Conservation (phyloP, 2,113 vertebrate species). For the Zingel zingel region DNA sequence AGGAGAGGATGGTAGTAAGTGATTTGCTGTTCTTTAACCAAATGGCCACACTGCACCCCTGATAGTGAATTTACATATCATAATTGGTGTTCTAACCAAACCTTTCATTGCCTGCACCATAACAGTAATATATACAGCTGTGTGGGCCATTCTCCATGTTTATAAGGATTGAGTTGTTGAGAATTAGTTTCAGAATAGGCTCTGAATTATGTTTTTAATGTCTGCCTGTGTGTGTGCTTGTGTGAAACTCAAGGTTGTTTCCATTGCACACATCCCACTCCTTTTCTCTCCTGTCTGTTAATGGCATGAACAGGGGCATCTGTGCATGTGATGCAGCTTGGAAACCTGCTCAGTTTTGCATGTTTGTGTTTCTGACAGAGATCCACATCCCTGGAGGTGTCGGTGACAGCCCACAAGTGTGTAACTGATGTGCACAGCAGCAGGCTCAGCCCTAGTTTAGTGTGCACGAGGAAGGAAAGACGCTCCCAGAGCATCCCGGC, state of each 20-base stretch:
- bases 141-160: conserved; percentile 42
- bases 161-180: conserved; percentile 50
- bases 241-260: conserved; percentile 50
- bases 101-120: conserved; percentile 64
- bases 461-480: conserved; percentile 47
- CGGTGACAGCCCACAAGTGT: conserved; percentile 56
- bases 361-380: conserved; percentile 75
- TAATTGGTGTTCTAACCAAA: conserved; percentile 74
- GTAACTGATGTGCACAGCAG: conserved; percentile 61
- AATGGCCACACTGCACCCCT: conserved; percentile 56
- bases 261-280: conserved; percentile 35
- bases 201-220: conserved; percentile 46
- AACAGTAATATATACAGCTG: conserved; percentile 60
- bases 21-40: conserved; percentile 68
- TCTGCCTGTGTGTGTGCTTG: conserved; percentile 13
- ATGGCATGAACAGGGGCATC: conserved; percentile 62
- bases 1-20: conserved; percentile 42
- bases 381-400: conserved; percentile 77
- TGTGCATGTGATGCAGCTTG: conserved; percentile 57
- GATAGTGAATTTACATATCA: conserved; percentile 76
- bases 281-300: conserved; percentile 59
- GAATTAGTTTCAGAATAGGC: conserved; percentile 32
- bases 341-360: conserved; percentile 47
- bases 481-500: conserved; percentile 74
- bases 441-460: conserved; percentile 62